These are phyloP conservation scores for Centropyge bicolor DNA, from an alignment of 2,797 vertebrate genomes.

Conservation along the genomic window DNA sequence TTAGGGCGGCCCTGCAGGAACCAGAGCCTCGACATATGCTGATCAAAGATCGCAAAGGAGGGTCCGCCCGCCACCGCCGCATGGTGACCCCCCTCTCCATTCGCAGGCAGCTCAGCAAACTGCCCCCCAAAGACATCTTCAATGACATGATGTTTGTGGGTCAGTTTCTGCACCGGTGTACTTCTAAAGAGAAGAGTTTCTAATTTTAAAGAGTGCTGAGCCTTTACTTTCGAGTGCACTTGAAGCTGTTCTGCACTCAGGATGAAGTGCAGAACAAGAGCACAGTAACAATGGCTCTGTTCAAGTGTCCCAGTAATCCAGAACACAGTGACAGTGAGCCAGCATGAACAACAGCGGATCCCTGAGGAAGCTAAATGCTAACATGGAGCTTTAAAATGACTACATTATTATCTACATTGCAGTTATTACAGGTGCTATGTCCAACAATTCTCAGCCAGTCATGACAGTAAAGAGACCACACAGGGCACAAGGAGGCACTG, in stretches of 20 bases:
- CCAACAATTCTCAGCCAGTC: too few species aligned
- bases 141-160: constrained; percentile 71
- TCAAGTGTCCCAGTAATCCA: background rate
- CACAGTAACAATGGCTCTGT: too few species aligned
- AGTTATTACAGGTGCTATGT: too few species aligned
- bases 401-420: too few species aligned
- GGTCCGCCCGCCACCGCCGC: background rate
- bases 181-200: background rate
- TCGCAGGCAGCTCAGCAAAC: constrained; percentile 28
- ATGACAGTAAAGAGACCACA: too few species aligned
- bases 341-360: background rate
- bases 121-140: constrained; percentile 47
- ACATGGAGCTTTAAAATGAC: too few species aligned
- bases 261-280: background rate
- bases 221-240: background rate
- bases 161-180: constrained; percentile 50
- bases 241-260: background rate
- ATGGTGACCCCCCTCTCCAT: background rate
- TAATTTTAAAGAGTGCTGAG: background rate
- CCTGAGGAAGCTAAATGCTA: background rate
- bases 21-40: constrained; percentile 28
- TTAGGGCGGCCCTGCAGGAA: constrained; percentile 61
- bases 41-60: constrained; percentile 33
- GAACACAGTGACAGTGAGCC: too few species aligned
- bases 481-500: background rate